Evolutionary conservation across 2,888 invertebrate species (phyloP).

Genomic region (Clitarchus hookeri): DNA sequence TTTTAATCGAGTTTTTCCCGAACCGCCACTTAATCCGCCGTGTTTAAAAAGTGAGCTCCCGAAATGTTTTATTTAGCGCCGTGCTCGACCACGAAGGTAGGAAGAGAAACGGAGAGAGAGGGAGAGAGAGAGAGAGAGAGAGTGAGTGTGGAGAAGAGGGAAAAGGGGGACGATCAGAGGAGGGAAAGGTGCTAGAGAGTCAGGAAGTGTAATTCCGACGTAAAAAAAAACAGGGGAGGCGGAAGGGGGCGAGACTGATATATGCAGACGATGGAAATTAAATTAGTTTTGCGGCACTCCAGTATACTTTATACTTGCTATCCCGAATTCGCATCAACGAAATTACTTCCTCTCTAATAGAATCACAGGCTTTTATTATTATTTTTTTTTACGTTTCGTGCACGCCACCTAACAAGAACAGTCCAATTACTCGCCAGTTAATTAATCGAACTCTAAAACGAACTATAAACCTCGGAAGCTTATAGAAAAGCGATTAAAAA

Average conservation of each 20-base stretch:
- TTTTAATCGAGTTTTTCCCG: neutral
- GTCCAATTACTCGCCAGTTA: neutral
- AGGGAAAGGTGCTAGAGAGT: neutral
- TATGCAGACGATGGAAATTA: neutral
- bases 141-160: neutral
- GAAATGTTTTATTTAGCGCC: neutral
- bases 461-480: neutral
- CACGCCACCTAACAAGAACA: neutral
- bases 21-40: neutral
- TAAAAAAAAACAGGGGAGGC: neutral
- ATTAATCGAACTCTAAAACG: neutral
- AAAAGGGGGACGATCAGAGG: neutral
- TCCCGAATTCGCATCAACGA: neutral
- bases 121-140: neutral
- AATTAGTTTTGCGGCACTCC: conserved; percentile 2
- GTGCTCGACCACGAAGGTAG: neutral
- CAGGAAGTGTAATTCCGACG: neutral
- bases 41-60: neutral
- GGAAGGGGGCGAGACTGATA: neutral
- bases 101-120: neutral
- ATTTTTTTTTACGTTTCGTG: neutral
- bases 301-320: neutral
- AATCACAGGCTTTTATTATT: neutral
- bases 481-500: neutral
- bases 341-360: neutral